Conservation (phyloP, 2,888 invertebrate genomes). For the Agelastica alni region DNA sequence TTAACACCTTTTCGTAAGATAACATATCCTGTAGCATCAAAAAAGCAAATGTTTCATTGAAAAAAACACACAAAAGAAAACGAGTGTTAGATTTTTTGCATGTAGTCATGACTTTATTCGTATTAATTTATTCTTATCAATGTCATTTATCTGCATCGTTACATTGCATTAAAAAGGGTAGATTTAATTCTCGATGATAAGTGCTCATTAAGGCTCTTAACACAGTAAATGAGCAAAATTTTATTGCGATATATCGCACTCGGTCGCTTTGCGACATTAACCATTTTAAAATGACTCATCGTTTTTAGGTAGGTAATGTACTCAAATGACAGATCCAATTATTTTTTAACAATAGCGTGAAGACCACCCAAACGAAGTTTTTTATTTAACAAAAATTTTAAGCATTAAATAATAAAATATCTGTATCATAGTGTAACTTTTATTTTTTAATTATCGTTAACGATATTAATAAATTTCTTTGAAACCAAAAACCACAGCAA, state of each 20-base stretch:
- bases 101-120: neutral
- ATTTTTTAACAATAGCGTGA: no score
- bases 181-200: slow-evolving; percentile 19
- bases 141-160: slow-evolving; percentile 11
- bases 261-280: slow-evolving; percentile 5
- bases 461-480: no score
- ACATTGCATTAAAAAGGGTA: slow-evolving; percentile 13
- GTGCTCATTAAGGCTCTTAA: slow-evolving; percentile 15
- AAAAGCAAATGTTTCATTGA: no score
- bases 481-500: no score
- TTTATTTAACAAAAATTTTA: no score
- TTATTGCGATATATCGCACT: slow-evolving; percentile 14
- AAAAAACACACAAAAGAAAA: neutral
- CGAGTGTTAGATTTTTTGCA: neutral
- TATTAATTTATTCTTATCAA: slow-evolving; percentile 9
- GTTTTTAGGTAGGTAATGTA: neutral
- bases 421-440: no score
- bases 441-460: no score
- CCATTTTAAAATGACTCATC: slow-evolving; percentile 1
- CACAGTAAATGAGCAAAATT: slow-evolving; percentile 15
- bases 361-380: no score
- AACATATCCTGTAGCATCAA: no score
- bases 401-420: no score
- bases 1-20: no score
- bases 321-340: no score